These are phyloP conservation scores for Cossypha niveicapilla DNA, from an alignment of 2,797 vertebrate species.

Conservation along the genomic window DNA sequence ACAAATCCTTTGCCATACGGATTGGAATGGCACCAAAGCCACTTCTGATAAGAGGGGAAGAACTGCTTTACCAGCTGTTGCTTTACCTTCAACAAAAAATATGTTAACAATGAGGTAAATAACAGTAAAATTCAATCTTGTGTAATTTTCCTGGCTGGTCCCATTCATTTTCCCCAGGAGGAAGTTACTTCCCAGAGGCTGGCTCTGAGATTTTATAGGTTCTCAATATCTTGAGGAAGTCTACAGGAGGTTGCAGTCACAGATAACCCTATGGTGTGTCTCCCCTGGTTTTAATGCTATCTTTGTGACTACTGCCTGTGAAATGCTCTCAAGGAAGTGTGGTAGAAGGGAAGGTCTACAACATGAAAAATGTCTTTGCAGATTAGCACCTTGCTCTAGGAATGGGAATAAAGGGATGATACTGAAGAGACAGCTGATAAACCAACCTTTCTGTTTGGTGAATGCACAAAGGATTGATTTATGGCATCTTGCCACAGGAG, in stretches of 20 bases:
- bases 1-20: constrained; percentile 38
- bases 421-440: not conserved
- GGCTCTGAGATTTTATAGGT: not conserved
- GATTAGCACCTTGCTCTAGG: not conserved
- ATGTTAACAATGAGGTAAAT: fast-evolving
- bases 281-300: not conserved
- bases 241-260: not conserved
- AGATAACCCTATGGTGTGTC: not conserved
- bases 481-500: not conserved
- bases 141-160: not conserved
- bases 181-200: not conserved
- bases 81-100: not conserved
- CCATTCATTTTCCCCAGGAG: not conserved
- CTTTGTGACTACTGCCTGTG: not conserved
- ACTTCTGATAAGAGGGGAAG: not conserved
- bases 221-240: not conserved
- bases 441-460: not conserved
- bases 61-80: constrained; percentile 18
- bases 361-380: not conserved
- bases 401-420: not conserved
- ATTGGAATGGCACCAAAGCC: constrained; percentile 27
- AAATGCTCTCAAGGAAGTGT: not conserved
- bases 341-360: not conserved
- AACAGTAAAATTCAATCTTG: not conserved
- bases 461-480: constrained; percentile 9